phyloP scores from a whole-genome alignment of 2,888 invertebrate species.

The Antheraea yamamai region DNA sequence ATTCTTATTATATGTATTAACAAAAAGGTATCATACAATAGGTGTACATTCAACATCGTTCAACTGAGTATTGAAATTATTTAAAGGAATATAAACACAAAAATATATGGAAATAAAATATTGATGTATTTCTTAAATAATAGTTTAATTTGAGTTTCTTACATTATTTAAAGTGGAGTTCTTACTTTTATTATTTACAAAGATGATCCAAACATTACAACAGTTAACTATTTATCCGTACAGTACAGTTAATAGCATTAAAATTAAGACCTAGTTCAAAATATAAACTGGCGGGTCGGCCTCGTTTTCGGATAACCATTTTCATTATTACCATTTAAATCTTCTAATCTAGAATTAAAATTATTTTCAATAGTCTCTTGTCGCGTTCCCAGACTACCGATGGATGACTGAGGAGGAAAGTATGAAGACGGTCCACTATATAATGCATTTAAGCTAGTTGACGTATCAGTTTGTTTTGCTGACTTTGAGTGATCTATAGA shows the following conservation, averaged over 20 bases:
- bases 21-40: too few relatives aligned
- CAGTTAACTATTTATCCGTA: neutral
- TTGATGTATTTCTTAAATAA: neutral
- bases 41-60: too few relatives aligned
- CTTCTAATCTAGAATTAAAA: slow-evolving; percentile 60
- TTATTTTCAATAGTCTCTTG: slow-evolving; percentile 42
- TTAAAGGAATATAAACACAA: neutral
- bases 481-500: slow-evolving; percentile 53
- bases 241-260: neutral
- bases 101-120: neutral
- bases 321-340: slow-evolving; percentile 51
- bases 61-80: neutral
- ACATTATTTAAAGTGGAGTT: neutral
- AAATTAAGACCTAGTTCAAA: slow-evolving; percentile 31
- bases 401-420: slow-evolving; percentile 66
- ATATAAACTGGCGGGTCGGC: slow-evolving; percentile 55
- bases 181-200: neutral
- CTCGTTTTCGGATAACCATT: slow-evolving; percentile 59
- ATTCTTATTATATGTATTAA: too few relatives aligned
- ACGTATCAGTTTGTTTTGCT: slow-evolving; percentile 38
- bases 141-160: neutral
- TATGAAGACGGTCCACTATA: slow-evolving; percentile 75
- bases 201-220: neutral
- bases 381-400: slow-evolving; percentile 57
- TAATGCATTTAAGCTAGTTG: slow-evolving; percentile 45